Percentiles rank a stretch among this genome's conserved stretches.
Conservation (phyloP, 2,888 invertebrate genomes). For the Saturnia pavonia region DNA sequence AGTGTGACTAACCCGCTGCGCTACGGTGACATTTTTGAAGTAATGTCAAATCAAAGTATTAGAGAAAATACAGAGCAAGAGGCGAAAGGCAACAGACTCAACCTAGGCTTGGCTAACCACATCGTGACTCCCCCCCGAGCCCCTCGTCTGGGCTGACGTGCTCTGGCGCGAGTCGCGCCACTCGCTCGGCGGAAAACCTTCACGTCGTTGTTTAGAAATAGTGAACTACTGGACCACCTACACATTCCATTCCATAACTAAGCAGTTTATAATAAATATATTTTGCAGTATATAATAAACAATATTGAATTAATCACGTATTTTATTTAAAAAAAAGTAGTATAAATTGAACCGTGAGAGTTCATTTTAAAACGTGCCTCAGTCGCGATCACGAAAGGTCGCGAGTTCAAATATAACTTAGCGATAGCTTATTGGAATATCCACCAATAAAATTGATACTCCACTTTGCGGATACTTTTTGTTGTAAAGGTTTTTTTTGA, state of each 20-base stretch:
- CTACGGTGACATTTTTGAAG: conserved; percentile 13
- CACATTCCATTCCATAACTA: conserved; percentile 49
- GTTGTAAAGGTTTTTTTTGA: neutral
- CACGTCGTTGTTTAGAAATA: conserved; percentile 56
- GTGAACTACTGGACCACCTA: conserved; percentile 53
- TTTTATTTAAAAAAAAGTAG: neutral
- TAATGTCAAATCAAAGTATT: conserved; percentile 19
- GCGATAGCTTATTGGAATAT: neutral
- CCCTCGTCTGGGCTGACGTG: conserved; percentile 33
- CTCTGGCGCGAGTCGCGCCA: conserved; percentile 32
- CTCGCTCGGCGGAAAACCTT: conserved; percentile 61
- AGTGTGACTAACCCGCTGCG: conserved; percentile 8
- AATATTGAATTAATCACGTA: neutral
- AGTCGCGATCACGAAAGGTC: conserved; percentile 12
- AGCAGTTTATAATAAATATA: conserved; percentile 19
- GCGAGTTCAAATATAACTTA: conserved; percentile 11
- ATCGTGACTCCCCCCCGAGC: conserved; percentile 61
- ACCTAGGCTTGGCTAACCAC: conserved; percentile 73
- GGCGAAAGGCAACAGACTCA: conserved; percentile 41
- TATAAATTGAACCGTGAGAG: neutral
- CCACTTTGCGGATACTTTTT: neutral
- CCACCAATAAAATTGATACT: neutral
- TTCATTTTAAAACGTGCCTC: conserved; percentile 8
- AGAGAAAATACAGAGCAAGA: conserved; percentile 42
- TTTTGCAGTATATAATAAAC: neutral